Percentiles rank a stretch among this genome's conserved stretches.
phyloP scores from a whole-genome alignment of 2,797 vertebrate genomes.

The Eptatretus atami region DNA sequence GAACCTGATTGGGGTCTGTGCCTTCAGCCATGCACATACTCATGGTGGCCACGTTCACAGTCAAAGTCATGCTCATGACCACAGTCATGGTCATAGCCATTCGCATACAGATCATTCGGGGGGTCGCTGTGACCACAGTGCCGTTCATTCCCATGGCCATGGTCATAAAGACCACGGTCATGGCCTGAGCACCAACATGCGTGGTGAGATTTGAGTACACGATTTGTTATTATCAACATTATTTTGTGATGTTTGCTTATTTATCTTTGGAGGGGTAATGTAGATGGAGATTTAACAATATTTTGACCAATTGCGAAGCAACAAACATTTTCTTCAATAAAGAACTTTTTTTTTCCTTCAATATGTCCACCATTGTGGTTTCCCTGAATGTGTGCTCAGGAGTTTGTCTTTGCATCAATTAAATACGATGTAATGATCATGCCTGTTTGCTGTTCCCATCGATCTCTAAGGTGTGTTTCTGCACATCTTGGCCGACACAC shows the following conservation, averaged over 20 bases:
- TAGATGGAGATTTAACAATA: too few relatives aligned
- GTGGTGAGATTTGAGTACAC: too few relatives aligned
- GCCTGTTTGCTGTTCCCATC: constrained; percentile 6
- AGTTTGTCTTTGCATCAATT: too few relatives aligned
- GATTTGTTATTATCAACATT: too few relatives aligned
- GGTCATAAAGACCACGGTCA: constrained; percentile 25
- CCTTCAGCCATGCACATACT: constrained; percentile 72
- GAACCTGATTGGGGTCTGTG: constrained; percentile 87
- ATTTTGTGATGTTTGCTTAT: too few relatives aligned
- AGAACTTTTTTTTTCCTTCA: too few relatives aligned
- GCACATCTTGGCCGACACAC: constrained; percentile 70
- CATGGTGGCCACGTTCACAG: constrained; percentile 33
- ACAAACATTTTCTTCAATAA: too few relatives aligned
- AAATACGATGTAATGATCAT: too few relatives aligned
- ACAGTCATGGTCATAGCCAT: constrained; percentile 20
- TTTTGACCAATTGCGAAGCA: too few relatives aligned
- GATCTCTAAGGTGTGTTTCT: constrained; percentile 49
- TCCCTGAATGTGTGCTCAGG: too few relatives aligned
- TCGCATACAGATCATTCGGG: constrained; percentile 23
- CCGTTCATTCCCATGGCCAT: constrained; percentile 23
- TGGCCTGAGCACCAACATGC: constrained; percentile 91
- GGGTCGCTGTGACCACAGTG: constrained; percentile 17
- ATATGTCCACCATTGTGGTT: too few relatives aligned
- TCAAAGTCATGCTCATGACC: constrained; percentile 31
- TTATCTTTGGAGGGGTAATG: too few relatives aligned